Percentiles rank a stretch among this genome's conserved stretches.
These are phyloP conservation scores for Brachyopa scutellaris DNA, from an alignment of 2,888 invertebrate species.

Conservation along the genomic window DNA sequence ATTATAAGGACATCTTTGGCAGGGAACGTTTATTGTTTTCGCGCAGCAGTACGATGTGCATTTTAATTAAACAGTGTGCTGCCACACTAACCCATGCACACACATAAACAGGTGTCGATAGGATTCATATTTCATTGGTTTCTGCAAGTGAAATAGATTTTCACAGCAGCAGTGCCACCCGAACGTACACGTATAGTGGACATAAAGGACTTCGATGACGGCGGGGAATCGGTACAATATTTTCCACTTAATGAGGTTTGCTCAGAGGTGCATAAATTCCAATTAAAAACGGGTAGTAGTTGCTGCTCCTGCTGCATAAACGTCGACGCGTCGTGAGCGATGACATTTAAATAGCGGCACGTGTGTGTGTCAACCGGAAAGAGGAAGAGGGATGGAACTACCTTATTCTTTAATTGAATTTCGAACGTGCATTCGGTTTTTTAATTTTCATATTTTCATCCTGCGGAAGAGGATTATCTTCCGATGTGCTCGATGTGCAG, in stretches of 20 bases:
- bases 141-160: constrained; percentile 1
- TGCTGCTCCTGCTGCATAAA: neutral
- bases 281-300: constrained; percentile 33
- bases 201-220: constrained; percentile 5
- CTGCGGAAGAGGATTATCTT: constrained; percentile 30
- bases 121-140: constrained; percentile 25
- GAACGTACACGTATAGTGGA: neutral
- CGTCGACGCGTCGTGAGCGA: neutral
- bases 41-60: constrained; percentile 10
- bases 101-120: neutral
- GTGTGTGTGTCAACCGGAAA: neutral
- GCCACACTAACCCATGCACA: neutral
- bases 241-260: constrained; percentile 61
- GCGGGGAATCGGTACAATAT: constrained; percentile 22
- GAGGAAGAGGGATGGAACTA: neutral
- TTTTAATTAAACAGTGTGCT: constrained; percentile 48
- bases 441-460: constrained; percentile 40
- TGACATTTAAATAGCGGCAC: constrained; percentile 27
- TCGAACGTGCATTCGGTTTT: constrained; percentile 41
- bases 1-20: constrained; percentile 17
- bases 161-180: neutral
- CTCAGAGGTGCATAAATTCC: constrained; percentile 58
- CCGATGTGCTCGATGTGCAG: neutral
- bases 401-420: constrained; percentile 57
- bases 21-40: neutral